These are phyloP conservation scores for Lophura nycthemera DNA, from an alignment of 2,113 vertebrate genomes.

Conservation along the genomic window DNA sequence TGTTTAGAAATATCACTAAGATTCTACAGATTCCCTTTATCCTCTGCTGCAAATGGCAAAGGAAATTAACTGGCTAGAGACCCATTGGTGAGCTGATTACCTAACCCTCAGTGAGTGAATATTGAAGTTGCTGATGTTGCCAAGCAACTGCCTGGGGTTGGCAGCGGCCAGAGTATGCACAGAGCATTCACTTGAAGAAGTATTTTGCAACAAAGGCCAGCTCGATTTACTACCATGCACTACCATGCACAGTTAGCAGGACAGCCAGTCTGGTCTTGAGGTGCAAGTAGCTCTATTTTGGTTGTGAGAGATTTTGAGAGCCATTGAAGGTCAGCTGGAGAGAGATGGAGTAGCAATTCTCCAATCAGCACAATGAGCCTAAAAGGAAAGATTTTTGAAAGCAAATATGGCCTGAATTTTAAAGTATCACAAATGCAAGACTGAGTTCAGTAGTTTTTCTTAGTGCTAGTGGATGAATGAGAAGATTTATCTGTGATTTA, in stretches of 20 bases:
- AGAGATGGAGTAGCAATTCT: not conserved
- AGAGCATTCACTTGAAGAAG: slow-evolving; percentile 12
- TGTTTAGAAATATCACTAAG: slow-evolving; percentile 59
- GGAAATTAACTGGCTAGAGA: slow-evolving; percentile 69
- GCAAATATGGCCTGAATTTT: not conserved
- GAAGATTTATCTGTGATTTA: not conserved
- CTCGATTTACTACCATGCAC: not conserved
- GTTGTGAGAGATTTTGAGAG: not conserved
- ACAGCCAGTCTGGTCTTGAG: not conserved
- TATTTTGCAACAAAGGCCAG: not conserved
- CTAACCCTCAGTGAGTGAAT: slow-evolving; percentile 29
- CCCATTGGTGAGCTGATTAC: slow-evolving; percentile 74
- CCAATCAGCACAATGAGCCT: not conserved
- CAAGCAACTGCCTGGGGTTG: slow-evolving; percentile 70
- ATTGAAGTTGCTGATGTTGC: slow-evolving; percentile 69
- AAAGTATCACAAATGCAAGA: not conserved
- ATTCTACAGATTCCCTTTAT: slow-evolving; percentile 37
- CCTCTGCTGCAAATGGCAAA: slow-evolving; percentile 49
- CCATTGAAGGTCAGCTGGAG: not conserved
- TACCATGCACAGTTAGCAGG: not conserved
- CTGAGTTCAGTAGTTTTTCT: not conserved
- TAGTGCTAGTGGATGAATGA: not conserved
- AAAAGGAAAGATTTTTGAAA: not conserved
- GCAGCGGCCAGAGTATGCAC: not conserved
- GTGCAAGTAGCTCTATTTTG: not conserved